Percentiles rank a stretch among this genome's conserved stretches.
Conservation (phyloP, 2,888 invertebrate species). For the Aspidiotus destructor region DNA sequence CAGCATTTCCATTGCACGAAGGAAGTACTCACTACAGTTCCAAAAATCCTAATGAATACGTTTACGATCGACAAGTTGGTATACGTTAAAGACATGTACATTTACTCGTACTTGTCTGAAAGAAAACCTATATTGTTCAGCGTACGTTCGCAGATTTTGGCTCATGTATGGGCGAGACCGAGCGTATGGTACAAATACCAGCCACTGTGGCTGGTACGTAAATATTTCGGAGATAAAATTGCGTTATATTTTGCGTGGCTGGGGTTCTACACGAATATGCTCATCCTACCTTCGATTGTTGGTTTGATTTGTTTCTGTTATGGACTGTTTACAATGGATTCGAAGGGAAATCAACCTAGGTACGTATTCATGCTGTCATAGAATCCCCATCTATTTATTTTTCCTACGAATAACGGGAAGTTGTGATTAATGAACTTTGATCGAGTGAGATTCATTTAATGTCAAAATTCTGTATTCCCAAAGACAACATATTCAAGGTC, state of each 20-base stretch:
- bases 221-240: constrained; percentile 88
- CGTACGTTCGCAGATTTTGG: constrained; percentile 54
- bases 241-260: constrained; percentile 87
- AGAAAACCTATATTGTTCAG: too few relatives aligned
- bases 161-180: constrained; percentile 86
- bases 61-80: constrained; percentile 60
- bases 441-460: too few relatives aligned
- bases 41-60: constrained; percentile 50
- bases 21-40: constrained; percentile 63
- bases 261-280: constrained; percentile 83
- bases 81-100: neutral
- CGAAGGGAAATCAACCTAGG: constrained; percentile 68
- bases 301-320: constrained; percentile 80
- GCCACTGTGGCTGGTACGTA: constrained; percentile 74
- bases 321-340: constrained; percentile 70
- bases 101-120: neutral
- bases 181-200: constrained; percentile 85
- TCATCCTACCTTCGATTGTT: constrained; percentile 75
- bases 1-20: constrained; percentile 82
- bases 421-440: too few relatives aligned
- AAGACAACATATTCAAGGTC: too few relatives aligned
- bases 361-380: constrained; percentile 38
- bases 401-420: too few relatives aligned
- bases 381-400: too few relatives aligned
- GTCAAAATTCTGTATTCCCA: too few relatives aligned